Conservation (phyloP, 2,113 vertebrate species). For the Lamprotornis superbus region DNA sequence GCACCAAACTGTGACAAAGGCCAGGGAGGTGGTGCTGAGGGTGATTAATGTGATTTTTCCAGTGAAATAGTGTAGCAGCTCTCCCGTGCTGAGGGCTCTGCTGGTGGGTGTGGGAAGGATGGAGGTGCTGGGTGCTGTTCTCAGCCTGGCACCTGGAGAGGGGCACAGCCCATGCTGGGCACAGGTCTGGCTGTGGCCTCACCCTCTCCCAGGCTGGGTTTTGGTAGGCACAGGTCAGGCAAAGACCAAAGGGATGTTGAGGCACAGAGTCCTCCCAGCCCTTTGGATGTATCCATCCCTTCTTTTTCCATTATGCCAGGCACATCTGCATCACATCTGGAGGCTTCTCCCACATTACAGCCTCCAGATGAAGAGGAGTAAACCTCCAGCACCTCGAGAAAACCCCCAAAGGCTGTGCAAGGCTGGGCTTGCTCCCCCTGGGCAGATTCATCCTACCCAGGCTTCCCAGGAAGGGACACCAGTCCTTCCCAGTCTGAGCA, state of each 20-base stretch:
- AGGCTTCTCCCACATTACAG: fast-evolving
- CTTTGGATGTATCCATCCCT: neutral
- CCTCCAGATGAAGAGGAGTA: neutral
- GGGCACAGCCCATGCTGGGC: fast-evolving
- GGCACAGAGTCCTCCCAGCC: neutral
- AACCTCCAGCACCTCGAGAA: neutral
- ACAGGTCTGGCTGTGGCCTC: neutral
- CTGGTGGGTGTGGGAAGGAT: fast-evolving
- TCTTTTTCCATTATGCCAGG: fast-evolving
- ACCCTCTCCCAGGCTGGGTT: neutral
- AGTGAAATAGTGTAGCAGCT: neutral
- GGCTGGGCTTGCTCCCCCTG: neutral
- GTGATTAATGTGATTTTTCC: slow-evolving; percentile 3
- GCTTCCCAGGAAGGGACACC: neutral
- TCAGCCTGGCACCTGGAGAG: neutral
- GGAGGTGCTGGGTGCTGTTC: fast-evolving
- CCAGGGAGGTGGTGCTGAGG: neutral
- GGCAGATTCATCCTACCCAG: neutral
- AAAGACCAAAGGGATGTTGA: neutral
- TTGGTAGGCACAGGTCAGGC: neutral
- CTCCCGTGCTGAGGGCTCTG: neutral
- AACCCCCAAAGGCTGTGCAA: neutral
- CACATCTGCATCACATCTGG: neutral
- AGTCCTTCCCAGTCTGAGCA: neutral
- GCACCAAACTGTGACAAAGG: slow-evolving; percentile 33